A percentile compares a stretch with the other conserved stretches of the same genome.
These are phyloP conservation scores for Coccyzus lansbergi DNA, from an alignment of 2,797 vertebrate species.

Conservation along the genomic window DNA sequence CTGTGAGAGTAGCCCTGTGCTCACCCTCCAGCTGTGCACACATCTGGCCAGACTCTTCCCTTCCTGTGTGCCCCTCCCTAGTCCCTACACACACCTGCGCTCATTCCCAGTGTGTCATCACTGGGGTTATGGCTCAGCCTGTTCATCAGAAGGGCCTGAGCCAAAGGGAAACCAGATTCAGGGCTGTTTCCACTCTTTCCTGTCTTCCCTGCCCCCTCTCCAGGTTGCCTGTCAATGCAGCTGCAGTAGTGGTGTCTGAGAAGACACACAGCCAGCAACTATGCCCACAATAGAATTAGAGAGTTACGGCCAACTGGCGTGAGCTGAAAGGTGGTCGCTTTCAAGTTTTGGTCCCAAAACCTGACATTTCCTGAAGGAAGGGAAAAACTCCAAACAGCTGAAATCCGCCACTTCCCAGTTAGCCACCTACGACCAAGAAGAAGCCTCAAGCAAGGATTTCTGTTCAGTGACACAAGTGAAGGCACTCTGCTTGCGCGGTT, in stretches of 20 bases:
- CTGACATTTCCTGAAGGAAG: neutral
- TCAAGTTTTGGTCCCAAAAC: neutral
- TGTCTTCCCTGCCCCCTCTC: neutral
- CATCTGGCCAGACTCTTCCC: neutral
- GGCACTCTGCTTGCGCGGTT: neutral
- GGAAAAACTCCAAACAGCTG: neutral
- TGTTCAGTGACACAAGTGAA: fast-evolving
- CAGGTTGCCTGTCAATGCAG: neutral
- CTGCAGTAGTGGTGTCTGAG: neutral
- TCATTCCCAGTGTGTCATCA: neutral
- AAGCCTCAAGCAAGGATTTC: neutral
- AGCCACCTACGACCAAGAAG: neutral
- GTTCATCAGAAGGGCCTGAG: neutral
- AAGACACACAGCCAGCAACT: neutral
- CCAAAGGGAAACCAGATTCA: neutral
- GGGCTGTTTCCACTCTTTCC: neutral
- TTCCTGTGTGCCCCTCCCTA: neutral
- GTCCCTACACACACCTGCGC: neutral
- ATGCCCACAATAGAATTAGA: fast-evolving
- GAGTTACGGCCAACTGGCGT: neutral
- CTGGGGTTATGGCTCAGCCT: neutral
- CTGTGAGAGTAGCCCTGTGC: neutral
- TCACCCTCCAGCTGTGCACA: neutral
- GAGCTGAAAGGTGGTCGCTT: neutral
- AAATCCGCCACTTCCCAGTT: neutral